Evolutionary conservation across 2,113 vertebrate species (phyloP).

Genomic region (Hydrolagus affinis): DNA sequence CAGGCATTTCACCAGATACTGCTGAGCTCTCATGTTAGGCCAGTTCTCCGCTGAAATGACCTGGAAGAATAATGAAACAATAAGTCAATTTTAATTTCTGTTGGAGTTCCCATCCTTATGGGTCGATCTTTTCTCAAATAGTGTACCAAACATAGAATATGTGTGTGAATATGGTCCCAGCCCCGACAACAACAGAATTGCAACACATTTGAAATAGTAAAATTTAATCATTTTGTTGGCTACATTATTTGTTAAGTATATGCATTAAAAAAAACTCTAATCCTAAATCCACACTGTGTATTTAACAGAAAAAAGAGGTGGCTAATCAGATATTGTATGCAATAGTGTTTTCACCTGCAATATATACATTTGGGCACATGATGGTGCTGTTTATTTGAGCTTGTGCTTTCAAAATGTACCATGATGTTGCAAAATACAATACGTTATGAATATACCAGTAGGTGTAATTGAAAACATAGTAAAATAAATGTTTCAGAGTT

Average conservation of each 20-base stretch:
- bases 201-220: not conserved
- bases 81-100: no score
- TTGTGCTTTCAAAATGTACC: not conserved
- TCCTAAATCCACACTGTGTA: not conserved
- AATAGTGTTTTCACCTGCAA: not conserved
- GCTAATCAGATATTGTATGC: no score
- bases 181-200: slow-evolving; percentile 2
- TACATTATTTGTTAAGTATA: not conserved
- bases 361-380: not conserved
- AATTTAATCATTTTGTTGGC: not conserved
- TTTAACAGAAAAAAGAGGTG: not conserved
- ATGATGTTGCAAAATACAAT: not conserved
- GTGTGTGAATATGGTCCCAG: not conserved
- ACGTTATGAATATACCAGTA: no score
- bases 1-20: no score
- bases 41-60: no score
- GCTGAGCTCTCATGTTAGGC: no score
- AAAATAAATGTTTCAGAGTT: no score
- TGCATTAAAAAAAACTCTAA: not conserved
- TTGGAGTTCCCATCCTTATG: not conserved
- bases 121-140: not conserved
- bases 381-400: slow-evolving; percentile 9
- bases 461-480: no score
- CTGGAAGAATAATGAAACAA: no score
- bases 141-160: not conserved